These are phyloP conservation scores for Rotaria socialis DNA, from an alignment of 2,888 invertebrate species.

Conservation along the genomic window DNA sequence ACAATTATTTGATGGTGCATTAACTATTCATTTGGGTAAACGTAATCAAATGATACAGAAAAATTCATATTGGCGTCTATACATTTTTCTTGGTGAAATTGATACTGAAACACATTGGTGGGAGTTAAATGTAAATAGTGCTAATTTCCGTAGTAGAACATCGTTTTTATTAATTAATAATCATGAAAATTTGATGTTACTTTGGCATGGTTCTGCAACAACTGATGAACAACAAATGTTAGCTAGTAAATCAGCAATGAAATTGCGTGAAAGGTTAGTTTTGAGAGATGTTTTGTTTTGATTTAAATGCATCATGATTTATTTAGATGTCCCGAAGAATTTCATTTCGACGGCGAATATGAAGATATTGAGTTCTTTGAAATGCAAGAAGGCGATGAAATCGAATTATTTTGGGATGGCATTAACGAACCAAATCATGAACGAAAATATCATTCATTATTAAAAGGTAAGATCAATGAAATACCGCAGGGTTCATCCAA, in stretches of 20 bases:
- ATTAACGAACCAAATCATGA: conserved; percentile 49
- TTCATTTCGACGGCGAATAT: conserved; percentile 63
- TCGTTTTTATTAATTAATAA: conserved; percentile 72
- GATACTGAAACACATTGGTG: conserved; percentile 73
- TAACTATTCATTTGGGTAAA: conserved; percentile 64
- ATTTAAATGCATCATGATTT: not conserved
- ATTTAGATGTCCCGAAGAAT: conserved; percentile 65
- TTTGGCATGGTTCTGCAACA: conserved; percentile 80
- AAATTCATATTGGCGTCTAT: conserved; percentile 61
- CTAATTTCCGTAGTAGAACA: conserved; percentile 74
- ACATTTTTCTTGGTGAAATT: conserved; percentile 71
- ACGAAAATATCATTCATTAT: conserved; percentile 23
- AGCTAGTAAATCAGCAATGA: conserved; percentile 51
- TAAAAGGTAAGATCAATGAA: conserved; percentile 7
- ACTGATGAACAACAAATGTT: conserved; percentile 68
- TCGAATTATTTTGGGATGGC: conserved; percentile 68
- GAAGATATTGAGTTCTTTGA: conserved; percentile 60
- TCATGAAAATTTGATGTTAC: conserved; percentile 66
- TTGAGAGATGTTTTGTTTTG: too few relatives aligned
- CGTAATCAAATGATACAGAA: not conserved
- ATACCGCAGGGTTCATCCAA: not conserved
- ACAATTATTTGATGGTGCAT: conserved; percentile 73
- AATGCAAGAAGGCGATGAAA: conserved; percentile 73
- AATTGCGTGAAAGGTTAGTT: conserved; percentile 52
- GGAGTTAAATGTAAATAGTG: conserved; percentile 73